These are phyloP conservation scores for Hapalemur alaotrensis DNA, from an alignment of 2,797 vertebrate genomes.

Conservation along the genomic window DNA sequence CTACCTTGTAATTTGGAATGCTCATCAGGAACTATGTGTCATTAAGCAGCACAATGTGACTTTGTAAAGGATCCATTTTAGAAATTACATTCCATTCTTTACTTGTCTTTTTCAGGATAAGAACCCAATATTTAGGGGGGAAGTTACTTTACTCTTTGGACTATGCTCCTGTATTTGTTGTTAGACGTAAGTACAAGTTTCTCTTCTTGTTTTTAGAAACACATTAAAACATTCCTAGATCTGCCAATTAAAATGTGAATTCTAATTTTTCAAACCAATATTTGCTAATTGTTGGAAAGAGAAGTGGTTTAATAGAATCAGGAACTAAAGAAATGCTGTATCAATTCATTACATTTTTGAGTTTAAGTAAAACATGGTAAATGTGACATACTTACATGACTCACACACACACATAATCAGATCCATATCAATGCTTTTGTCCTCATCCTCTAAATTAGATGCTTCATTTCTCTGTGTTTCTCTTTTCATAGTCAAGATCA, in stretches of 20 bases:
- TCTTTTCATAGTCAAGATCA: background rate
- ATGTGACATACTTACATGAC: background rate
- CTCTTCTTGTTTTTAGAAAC: background rate
- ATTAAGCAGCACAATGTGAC: conserved; percentile 75
- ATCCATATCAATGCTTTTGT: background rate
- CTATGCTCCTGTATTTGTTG: conserved; percentile 12
- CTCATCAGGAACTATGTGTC: conserved; percentile 72
- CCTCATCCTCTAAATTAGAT: background rate
- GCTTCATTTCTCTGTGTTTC: background rate
- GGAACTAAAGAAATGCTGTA: background rate
- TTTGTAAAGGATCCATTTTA: conserved; percentile 70
- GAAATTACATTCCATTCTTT: conserved; percentile 71
- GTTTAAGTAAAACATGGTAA: background rate
- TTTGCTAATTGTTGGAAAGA: background rate
- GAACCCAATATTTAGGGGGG: conserved; percentile 28
- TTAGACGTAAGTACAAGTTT: background rate
- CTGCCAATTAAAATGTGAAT: conserved; percentile 16
- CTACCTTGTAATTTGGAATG: conserved; percentile 77
- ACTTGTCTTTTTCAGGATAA: conserved; percentile 52
- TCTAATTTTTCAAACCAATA: background rate
- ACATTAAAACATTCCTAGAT: background rate
- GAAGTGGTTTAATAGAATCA: background rate
- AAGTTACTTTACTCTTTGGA: conserved; percentile 6
- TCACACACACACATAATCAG: background rate
- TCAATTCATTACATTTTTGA: background rate